A percentile compares a stretch with the other conserved stretches of the same genome.
Conservation (phyloP, 2,113 vertebrate species). For the Colius striatus region DNA sequence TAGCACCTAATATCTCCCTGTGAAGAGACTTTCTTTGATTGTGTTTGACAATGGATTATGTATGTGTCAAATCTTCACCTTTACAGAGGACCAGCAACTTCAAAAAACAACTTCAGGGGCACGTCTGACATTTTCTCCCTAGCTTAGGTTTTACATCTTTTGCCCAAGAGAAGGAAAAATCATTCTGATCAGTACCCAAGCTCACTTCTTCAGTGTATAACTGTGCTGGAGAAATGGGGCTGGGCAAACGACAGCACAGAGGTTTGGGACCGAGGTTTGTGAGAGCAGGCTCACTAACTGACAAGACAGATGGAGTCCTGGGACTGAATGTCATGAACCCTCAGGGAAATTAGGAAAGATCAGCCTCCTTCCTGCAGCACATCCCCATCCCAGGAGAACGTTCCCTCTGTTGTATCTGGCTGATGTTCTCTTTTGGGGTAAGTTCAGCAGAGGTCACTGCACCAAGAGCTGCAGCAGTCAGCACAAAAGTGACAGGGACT, state of each 20-base stretch:
- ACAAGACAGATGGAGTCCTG: background rate
- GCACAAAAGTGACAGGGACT: background rate
- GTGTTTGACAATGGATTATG: background rate
- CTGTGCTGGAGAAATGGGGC: background rate
- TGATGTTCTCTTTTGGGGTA: background rate
- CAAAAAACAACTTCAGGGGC: background rate
- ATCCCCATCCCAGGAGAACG: background rate
- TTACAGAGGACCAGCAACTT: background rate
- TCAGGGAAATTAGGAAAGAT: background rate
- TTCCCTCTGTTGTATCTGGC: background rate
- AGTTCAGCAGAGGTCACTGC: background rate
- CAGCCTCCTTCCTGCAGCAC: background rate
- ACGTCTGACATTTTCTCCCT: background rate
- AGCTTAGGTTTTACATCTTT: background rate
- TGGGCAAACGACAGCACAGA: background rate
- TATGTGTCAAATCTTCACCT: background rate
- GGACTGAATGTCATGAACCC: background rate
- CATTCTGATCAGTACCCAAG: background rate
- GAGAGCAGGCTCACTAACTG: background rate
- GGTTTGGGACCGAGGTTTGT: background rate
- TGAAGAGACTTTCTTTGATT: background rate
- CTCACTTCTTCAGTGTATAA: background rate
- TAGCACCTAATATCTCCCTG: background rate
- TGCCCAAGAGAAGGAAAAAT: background rate
- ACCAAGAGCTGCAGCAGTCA: background rate